phyloP scores from a whole-genome alignment of 2,113 vertebrate genomes.

The Carlito syrichta region DNA sequence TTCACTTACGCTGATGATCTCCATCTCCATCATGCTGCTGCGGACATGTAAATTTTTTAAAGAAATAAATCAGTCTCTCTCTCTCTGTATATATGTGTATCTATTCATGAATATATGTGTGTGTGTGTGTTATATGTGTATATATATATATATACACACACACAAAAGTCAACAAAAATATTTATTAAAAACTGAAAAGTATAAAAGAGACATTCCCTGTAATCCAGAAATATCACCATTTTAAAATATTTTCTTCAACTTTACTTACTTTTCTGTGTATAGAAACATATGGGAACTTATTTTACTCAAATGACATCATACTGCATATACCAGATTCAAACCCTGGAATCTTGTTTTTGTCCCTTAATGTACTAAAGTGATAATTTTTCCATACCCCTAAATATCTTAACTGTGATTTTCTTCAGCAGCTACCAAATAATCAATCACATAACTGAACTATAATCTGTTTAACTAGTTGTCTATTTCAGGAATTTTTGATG shows the following conservation, averaged over 20 bases:
- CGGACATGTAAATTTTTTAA: no score
- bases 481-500: background rate
- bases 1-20: no score
- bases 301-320: conserved; percentile 13
- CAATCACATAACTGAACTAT: background rate
- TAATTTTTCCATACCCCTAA: background rate
- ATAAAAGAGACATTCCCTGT: background rate
- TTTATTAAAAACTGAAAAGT: background rate
- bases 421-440: background rate
- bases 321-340: background rate
- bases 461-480: background rate
- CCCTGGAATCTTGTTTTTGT: background rate
- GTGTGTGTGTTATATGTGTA: background rate
- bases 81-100: background rate
- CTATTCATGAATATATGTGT: no score
- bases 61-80: background rate
- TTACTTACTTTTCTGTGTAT: background rate
- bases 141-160: background rate
- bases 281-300: conserved; percentile 22
- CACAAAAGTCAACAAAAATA: background rate
- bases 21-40: no score
- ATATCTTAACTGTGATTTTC: conserved; percentile 11
- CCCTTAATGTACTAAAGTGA: background rate
- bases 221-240: background rate
- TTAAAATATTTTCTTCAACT: conserved; percentile 2